Percentiles rank a stretch among this genome's conserved stretches.
phyloP scores from a whole-genome alignment of 2,113 vertebrate species.

The Colius striatus region DNA sequence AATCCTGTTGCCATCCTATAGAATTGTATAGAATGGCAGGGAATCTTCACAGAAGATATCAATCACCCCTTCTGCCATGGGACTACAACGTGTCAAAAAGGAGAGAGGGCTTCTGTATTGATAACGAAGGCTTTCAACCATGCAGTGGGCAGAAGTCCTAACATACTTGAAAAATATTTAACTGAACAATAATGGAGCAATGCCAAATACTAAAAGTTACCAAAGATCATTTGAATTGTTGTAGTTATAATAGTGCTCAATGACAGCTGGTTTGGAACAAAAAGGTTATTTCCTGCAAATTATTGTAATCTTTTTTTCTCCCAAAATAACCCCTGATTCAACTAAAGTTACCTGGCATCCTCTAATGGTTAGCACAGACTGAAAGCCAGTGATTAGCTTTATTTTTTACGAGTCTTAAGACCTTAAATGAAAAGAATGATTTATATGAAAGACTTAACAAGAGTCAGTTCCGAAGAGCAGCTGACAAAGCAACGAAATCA shows the following conservation, averaged over 20 bases:
- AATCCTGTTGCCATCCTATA: neutral
- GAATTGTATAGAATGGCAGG: neutral
- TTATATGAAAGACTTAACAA: neutral
- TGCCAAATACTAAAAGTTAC: conserved; percentile 83
- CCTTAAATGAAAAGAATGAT: conserved; percentile 19
- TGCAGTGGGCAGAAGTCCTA: conserved; percentile 82
- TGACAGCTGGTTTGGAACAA: conserved; percentile 86
- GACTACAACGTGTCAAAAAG: conserved; percentile 54
- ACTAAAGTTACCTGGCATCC: conserved; percentile 76
- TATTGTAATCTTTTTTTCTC: conserved; percentile 81
- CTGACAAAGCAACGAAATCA: neutral
- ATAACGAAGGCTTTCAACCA: conserved; percentile 69
- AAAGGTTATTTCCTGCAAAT: conserved; percentile 86
- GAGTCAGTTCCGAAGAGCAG: neutral
- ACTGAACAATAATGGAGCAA: conserved; percentile 84
- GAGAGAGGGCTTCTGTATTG: conserved; percentile 64
- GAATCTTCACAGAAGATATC: neutral
- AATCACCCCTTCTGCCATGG: neutral
- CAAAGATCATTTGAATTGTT: conserved; percentile 87
- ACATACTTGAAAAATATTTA: conserved; percentile 85
- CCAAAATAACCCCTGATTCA: conserved; percentile 82
- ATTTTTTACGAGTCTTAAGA: conserved; percentile 32
- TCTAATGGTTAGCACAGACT: conserved; percentile 62
- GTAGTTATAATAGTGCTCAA: conserved; percentile 82
- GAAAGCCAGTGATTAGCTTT: conserved; percentile 50